These are phyloP conservation scores for Drosophila willistoni DNA, from an alignment of 1,140 invertebrate species.

Conservation along the genomic window DNA sequence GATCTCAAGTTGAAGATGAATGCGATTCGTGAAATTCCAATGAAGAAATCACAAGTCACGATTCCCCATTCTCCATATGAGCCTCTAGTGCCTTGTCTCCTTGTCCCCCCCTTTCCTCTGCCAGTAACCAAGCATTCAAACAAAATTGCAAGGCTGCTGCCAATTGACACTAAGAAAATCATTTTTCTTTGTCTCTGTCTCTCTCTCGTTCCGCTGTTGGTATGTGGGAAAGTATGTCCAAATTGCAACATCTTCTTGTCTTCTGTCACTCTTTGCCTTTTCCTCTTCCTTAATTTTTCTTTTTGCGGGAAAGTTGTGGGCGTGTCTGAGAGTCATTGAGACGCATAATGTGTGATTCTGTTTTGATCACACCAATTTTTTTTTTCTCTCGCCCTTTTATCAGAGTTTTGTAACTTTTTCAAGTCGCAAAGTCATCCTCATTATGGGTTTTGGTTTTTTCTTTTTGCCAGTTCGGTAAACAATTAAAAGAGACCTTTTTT, in stretches of 20 bases:
- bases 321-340: not conserved
- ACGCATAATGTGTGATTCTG: conserved; percentile 10
- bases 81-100: not conserved
- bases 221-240: conserved; percentile 14
- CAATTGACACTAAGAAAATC: conserved; percentile 21
- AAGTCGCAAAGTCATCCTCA: not conserved
- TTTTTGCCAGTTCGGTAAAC: not conserved
- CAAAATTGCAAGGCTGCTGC: conserved; percentile 16
- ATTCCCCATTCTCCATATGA: conserved; percentile 8
- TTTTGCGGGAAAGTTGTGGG: conserved; percentile 8
- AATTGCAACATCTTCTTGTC: conserved; percentile 1
- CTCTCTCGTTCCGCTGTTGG: conserved; percentile 30
- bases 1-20: conserved; percentile 8
- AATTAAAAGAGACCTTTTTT: not conserved
- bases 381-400: too few relatives aligned
- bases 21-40: conserved; percentile 23
- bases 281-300: conserved; percentile 18
- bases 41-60: conserved; percentile 24
- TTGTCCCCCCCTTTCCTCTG: too few relatives aligned
- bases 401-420: conserved; percentile 4
- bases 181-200: conserved; percentile 27
- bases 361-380: not conserved
- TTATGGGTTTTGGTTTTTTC: not conserved
- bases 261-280: conserved; percentile 10
- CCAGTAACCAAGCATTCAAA: not conserved